Conservation (phyloP, 2,113 vertebrate species). For the Callocephalon fimbriatum region DNA sequence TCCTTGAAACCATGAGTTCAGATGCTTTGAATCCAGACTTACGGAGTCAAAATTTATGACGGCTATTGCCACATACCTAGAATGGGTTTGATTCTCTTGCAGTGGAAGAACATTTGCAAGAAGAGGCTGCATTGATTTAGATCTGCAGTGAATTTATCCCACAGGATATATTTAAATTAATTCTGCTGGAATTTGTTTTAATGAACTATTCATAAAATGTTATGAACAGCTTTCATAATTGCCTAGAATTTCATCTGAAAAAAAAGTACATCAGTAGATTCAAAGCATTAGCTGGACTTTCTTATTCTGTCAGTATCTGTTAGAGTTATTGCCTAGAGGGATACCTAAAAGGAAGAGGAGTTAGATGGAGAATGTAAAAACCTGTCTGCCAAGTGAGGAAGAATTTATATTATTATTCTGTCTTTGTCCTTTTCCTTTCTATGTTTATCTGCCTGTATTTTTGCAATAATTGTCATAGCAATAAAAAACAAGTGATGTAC, state of each 20-base stretch:
- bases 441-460: not conserved
- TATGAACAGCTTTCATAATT: conserved; percentile 4
- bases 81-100: not conserved
- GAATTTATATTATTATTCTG: not conserved
- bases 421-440: not conserved
- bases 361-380: not conserved
- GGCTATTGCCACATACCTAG: not conserved
- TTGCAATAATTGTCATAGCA: not conserved
- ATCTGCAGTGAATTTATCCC: not conserved
- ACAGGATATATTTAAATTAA: not conserved
- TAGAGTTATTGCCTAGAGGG: not conserved
- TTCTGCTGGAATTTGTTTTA: not conserved
- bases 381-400: not conserved
- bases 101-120: not conserved
- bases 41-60: not conserved
- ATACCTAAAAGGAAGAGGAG: not conserved
- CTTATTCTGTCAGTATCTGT: not conserved
- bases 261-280: not conserved
- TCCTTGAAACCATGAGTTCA: not conserved
- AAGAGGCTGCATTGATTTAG: not conserved
- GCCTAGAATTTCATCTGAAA: not conserved
- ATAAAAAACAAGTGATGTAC: not conserved
- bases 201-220: conserved; percentile 21
- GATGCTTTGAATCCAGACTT: not conserved
- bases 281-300: not conserved